Percentiles rank a stretch among this genome's conserved stretches.
These are phyloP conservation scores for Slavum lentiscoides DNA, from an alignment of 2,888 invertebrate species.

Conservation along the genomic window DNA sequence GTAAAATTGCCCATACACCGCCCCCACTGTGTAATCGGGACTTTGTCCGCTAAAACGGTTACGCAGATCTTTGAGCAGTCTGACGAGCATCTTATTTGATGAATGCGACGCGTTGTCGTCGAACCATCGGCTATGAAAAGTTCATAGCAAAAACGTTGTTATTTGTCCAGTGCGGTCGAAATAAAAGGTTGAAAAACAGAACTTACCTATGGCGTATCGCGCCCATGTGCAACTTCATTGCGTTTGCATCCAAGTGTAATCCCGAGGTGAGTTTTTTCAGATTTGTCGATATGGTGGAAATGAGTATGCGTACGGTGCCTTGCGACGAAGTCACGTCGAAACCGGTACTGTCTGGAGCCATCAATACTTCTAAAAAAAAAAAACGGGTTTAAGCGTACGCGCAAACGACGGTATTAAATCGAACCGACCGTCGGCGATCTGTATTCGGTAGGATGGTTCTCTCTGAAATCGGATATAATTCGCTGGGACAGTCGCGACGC, in stretches of 20 bases:
- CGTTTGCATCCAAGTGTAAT: constrained; percentile 69
- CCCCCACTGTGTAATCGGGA: too few relatives aligned
- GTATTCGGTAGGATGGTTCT: constrained; percentile 35
- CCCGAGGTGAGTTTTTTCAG: constrained; percentile 90
- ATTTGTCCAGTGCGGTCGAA: neutral
- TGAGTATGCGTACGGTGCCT: constrained; percentile 78
- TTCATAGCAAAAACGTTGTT: too few relatives aligned
- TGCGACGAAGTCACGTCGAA: constrained; percentile 50
- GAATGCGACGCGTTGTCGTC: constrained; percentile 97
- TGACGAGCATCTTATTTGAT: constrained; percentile 90
- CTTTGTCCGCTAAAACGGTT: constrained; percentile 86
- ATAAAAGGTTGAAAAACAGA: neutral
- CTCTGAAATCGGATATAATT: constrained; percentile 78
- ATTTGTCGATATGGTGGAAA: constrained; percentile 93
- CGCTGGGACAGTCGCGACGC: constrained; percentile 87
- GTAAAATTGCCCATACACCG: too few relatives aligned
- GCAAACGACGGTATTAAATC: neutral
- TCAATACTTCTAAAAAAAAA: constrained; percentile 27
- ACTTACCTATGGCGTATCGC: constrained; percentile 81
- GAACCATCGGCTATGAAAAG: constrained; percentile 78
- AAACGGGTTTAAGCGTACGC: neutral
- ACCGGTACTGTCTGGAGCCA: constrained; percentile 51
- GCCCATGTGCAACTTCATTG: constrained; percentile 84
- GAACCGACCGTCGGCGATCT: constrained; percentile 36
- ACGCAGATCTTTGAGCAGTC: constrained; percentile 89